Percentiles rank a stretch among this genome's conserved stretches.
Evolutionary conservation across 2,797 vertebrate species (phyloP).

Genomic region (Emys orbicularis): DNA sequence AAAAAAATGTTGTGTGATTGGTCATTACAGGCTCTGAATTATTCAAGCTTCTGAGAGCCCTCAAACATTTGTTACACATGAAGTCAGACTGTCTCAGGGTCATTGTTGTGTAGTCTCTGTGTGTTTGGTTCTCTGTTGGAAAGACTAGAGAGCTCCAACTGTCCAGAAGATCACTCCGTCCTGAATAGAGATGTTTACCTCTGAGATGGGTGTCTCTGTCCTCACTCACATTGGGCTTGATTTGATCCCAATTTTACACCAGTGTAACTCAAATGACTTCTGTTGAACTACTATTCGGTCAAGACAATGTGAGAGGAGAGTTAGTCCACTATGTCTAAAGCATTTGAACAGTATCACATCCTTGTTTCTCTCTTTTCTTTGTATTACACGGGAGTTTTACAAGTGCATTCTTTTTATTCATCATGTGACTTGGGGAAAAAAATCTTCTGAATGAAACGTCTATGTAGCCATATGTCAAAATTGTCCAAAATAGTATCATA

Average conservation of each 20-base stretch:
- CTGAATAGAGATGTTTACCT: not conserved
- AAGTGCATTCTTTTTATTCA: not conserved
- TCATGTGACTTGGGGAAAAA: not conserved
- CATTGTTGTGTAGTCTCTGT: not conserved
- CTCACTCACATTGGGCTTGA: not conserved
- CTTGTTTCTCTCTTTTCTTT: not conserved
- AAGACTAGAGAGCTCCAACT: not conserved
- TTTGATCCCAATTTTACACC: not conserved
- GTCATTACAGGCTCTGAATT: fast-evolving
- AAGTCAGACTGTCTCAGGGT: not conserved
- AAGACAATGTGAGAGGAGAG: not conserved
- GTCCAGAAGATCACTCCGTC: not conserved
- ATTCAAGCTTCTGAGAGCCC: not conserved
- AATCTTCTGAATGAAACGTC: not conserved
- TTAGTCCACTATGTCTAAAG: fast-evolving
- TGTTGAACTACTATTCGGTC: not conserved
- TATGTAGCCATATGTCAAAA: not conserved
- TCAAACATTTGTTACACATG: not conserved
- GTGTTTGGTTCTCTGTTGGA: fast-evolving
- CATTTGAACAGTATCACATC: not conserved
- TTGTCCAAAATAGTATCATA: not conserved
- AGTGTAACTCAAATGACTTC: not conserved
- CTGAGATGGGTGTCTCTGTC: not conserved
- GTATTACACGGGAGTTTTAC: not conserved
- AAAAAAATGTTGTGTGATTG: fast-evolving